phyloP scores from a whole-genome alignment of 2,797 vertebrate genomes.

The Cyclura pinguis region DNA sequence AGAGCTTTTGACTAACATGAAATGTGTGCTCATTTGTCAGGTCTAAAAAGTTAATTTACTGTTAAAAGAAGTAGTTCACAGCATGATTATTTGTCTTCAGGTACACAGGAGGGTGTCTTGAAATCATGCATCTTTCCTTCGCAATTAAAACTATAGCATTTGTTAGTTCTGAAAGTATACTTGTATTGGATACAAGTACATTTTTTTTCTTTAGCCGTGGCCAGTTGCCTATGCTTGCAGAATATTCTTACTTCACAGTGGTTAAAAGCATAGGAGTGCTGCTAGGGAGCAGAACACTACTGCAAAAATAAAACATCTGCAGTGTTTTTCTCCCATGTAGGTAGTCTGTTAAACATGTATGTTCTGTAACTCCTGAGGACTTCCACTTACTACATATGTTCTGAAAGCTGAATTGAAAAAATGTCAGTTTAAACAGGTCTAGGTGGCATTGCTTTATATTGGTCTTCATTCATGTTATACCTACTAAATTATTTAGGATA shows the following conservation, averaged over 20 bases:
- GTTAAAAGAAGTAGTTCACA: slow-evolving; percentile 6
- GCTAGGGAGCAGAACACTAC: neutral
- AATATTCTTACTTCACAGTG: neutral
- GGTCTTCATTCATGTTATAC: neutral
- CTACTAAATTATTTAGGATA: neutral
- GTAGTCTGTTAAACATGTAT: neutral
- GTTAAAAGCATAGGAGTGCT: neutral
- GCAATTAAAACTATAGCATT: neutral
- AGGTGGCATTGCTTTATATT: neutral
- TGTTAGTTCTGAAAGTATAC: neutral
- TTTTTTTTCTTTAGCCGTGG: neutral
- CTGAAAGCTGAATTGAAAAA: slow-evolving; percentile 3
- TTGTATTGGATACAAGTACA: neutral
- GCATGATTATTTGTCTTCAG: neutral
- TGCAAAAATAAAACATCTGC: neutral
- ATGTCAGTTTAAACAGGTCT: neutral
- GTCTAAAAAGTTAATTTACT: neutral
- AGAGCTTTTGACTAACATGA: slow-evolving; percentile 36
- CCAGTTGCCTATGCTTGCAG: neutral
- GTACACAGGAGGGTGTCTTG: neutral
- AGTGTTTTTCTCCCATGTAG: neutral
- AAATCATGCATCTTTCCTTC: neutral
- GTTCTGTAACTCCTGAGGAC: neutral
- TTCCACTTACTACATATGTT: neutral
- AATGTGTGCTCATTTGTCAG: slow-evolving; percentile 10